Percentiles rank a stretch among this genome's conserved stretches.
Evolutionary conservation across 2,888 invertebrate genomes (phyloP).

Genomic region (Entomobrya proxima): DNA sequence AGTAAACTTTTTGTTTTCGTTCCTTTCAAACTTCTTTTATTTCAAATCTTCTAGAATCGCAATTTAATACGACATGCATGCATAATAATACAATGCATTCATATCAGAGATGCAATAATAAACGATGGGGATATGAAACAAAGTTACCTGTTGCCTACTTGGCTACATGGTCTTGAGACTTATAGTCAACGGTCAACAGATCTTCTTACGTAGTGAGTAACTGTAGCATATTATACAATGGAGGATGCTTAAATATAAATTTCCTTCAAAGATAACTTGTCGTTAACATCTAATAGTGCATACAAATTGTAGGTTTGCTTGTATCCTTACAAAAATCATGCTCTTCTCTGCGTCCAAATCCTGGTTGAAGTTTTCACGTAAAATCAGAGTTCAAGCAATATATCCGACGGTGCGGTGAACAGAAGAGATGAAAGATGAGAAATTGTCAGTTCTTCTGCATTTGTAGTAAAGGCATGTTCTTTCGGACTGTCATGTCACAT

Average conservation of each 20-base stretch:
- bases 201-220: background rate
- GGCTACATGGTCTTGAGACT: background rate
- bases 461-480: background rate
- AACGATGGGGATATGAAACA: background rate
- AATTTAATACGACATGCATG: conserved; percentile 23
- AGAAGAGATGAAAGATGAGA: conserved; percentile 12
- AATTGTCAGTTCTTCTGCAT: background rate
- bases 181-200: background rate
- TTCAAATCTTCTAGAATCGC: conserved; percentile 2
- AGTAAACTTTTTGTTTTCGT: conserved; percentile 44
- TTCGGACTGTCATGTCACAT: conserved; percentile 7
- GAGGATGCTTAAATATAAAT: background rate
- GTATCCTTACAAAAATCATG: background rate
- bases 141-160: background rate
- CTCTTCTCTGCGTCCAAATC: background rate
- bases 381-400: background rate
- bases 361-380: background rate
- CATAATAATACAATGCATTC: background rate
- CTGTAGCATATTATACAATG: background rate
- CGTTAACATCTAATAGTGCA: background rate
- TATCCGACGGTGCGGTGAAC: background rate
- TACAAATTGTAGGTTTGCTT: too few relatives aligned
- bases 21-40: conserved; percentile 26
- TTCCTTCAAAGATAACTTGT: background rate
- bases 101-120: background rate